These are phyloP conservation scores for Phrixothrix hirtus DNA, from an alignment of 2,888 invertebrate species.

Conservation along the genomic window DNA sequence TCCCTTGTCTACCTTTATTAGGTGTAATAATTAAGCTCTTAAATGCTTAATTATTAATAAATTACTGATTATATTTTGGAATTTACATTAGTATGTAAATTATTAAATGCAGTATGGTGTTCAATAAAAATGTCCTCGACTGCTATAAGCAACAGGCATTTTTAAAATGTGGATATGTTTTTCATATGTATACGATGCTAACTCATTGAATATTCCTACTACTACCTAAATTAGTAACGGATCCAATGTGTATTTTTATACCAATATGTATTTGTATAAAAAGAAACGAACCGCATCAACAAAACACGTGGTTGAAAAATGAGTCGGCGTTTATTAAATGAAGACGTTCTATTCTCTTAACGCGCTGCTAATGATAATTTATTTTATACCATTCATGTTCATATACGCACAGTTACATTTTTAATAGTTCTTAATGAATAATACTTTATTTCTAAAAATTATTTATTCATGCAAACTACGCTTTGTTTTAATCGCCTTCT, in stretches of 20 bases:
- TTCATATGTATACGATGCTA: no score
- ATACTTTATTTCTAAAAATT: slow-evolving; percentile 20
- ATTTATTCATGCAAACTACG: slow-evolving; percentile 26
- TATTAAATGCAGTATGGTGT: no score
- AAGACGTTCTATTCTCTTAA: slow-evolving; percentile 53
- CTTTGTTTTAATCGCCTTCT: slow-evolving; percentile 20
- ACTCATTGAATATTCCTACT: no score
- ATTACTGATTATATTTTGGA: no score
- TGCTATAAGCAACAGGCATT: no score
- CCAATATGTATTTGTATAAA: slow-evolving; percentile 12
- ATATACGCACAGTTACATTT: slow-evolving; percentile 44
- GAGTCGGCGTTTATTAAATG: slow-evolving; percentile 50
- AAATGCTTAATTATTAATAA: no score
- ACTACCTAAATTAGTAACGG: no score
- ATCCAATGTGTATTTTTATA: slow-evolving; percentile 11
- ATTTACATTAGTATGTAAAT: no score
- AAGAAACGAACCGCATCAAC: slow-evolving; percentile 33
- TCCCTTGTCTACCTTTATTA: no score
- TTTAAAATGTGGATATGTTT: no score
- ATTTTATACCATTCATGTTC: slow-evolving; percentile 47
- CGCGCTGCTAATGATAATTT: slow-evolving; percentile 52
- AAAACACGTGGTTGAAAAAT: slow-evolving; percentile 49
- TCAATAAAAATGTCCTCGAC: no score
- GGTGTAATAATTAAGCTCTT: no score
- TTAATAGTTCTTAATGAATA: slow-evolving; percentile 39